A percentile compares a stretch with the other conserved stretches of the same genome.
Conservation (phyloP, 2,797 vertebrate genomes). For the Phrynocephalus vlangalii region DNA sequence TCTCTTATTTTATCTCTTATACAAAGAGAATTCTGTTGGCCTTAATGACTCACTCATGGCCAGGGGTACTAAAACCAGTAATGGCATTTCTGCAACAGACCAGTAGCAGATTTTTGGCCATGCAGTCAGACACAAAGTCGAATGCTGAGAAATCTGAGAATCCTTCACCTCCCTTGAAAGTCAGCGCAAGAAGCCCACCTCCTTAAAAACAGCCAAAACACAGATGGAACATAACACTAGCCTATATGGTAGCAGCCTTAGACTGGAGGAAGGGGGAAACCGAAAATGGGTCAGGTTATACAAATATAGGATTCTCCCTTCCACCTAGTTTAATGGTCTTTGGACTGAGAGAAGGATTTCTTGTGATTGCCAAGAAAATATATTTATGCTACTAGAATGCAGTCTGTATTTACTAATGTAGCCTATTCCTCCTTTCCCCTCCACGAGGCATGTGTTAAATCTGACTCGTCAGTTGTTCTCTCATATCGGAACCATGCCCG, state of each 20-base stretch:
- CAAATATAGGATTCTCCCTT: neutral
- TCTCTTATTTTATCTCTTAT: neutral
- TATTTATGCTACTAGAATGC: neutral
- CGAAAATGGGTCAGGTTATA: neutral
- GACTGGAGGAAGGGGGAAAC: neutral
- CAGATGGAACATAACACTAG: neutral
- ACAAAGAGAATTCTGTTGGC: neutral
- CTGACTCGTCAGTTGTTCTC: conserved; percentile 18
- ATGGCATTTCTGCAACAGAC: neutral
- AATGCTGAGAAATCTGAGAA: neutral
- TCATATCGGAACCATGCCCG: neutral
- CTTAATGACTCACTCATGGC: neutral
- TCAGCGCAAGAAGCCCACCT: neutral
- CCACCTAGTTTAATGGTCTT: neutral
- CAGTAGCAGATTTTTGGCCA: neutral
- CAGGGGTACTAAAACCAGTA: neutral
- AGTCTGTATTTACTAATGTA: conserved; percentile 16
- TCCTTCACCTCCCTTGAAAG: neutral
- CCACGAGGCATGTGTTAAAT: conserved; percentile 6
- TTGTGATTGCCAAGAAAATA: neutral
- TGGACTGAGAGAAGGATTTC: conserved; percentile 1
- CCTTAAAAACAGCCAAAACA: neutral
- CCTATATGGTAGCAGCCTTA: neutral
- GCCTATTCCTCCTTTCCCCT: neutral
- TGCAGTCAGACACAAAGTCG: too few relatives aligned